Percentiles rank a stretch among this genome's conserved stretches.
Conservation (phyloP, 2,888 invertebrate genomes). For the Pharmacophagus antenor region DNA sequence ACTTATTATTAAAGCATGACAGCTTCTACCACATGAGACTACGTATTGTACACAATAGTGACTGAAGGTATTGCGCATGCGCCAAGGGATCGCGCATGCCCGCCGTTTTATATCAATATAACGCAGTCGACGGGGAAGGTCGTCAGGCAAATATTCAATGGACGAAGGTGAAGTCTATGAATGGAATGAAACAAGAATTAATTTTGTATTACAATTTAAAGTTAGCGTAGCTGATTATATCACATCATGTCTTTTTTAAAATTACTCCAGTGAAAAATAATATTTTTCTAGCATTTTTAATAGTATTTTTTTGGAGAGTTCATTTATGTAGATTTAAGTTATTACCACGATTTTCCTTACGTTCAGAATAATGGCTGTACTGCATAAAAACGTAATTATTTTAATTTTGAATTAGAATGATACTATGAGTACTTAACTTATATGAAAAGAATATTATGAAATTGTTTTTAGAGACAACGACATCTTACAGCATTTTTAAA, state of each 20-base stretch:
- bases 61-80: slow-evolving; percentile 39
- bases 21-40: slow-evolving; percentile 56
- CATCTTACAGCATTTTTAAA: not conserved
- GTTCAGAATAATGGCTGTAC: too few relatives aligned
- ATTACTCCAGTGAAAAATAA: not conserved
- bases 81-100: slow-evolving; percentile 54
- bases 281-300: not conserved
- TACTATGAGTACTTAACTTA: too few relatives aligned
- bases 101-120: slow-evolving; percentile 67
- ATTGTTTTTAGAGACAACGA: not conserved
- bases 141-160: slow-evolving; percentile 54
- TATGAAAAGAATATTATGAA: too few relatives aligned
- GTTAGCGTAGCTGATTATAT: not conserved
- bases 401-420: too few relatives aligned
- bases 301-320: too few relatives aligned
- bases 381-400: too few relatives aligned
- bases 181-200: slow-evolving; percentile 46
- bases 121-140: slow-evolving; percentile 54
- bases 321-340: too few relatives aligned
- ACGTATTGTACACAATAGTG: slow-evolving; percentile 60
- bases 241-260: not conserved
- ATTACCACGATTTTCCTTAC: too few relatives aligned
- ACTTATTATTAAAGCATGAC: slow-evolving; percentile 63
- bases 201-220: slow-evolving; percentile 25
- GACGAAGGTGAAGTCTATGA: slow-evolving; percentile 62